phyloP scores from a whole-genome alignment of 2,888 invertebrate genomes.

The Psylliodes chrysocephalus region DNA sequence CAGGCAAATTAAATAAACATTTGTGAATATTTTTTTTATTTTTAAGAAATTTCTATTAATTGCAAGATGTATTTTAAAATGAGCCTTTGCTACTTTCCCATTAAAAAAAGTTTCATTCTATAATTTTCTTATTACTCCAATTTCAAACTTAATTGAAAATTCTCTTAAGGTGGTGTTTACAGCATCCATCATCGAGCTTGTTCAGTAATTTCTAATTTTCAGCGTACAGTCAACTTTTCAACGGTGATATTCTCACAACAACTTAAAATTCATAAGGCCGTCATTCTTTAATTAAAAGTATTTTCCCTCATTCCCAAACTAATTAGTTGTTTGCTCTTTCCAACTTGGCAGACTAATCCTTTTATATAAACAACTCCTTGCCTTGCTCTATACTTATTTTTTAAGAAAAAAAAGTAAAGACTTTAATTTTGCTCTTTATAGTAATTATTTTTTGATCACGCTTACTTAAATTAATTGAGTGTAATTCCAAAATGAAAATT shows the following conservation, averaged over 20 bases:
- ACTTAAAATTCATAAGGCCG: slow-evolving; percentile 29
- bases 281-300: slow-evolving; percentile 33
- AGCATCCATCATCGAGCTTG: slow-evolving; percentile 2
- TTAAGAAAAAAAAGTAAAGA: neutral
- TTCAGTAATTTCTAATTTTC: slow-evolving; percentile 18
- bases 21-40: too few species aligned
- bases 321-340: slow-evolving; percentile 40
- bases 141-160: slow-evolving; percentile 12
- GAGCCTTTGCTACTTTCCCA: too few species aligned
- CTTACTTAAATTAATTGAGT: neutral
- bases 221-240: slow-evolving; percentile 18
- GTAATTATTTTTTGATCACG: neutral
- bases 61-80: too few species aligned
- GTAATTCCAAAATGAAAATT: neutral
- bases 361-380: slow-evolving; percentile 32
- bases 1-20: too few species aligned
- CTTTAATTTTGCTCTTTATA: neutral
- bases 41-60: too few species aligned
- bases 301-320: slow-evolving; percentile 32
- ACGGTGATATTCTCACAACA: slow-evolving; percentile 25
- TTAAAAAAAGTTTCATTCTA: too few species aligned
- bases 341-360: slow-evolving; percentile 37
- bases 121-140: neutral
- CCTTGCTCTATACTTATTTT: neutral
- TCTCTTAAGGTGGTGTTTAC: neutral